Conservation (phyloP, 2,113 vertebrate genomes). For the Grammomys dolichurus region DNA sequence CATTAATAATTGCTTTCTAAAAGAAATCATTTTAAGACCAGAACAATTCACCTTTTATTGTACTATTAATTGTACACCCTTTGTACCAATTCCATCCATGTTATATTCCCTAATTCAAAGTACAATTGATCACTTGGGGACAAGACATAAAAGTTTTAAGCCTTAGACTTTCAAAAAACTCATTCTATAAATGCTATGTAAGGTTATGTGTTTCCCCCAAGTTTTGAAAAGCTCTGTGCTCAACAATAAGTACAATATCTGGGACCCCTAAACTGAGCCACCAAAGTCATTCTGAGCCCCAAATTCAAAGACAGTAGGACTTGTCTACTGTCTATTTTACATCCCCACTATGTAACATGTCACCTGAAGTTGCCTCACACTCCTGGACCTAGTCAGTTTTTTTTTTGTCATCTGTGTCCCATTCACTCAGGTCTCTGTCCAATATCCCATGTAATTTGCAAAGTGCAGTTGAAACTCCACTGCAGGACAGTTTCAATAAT, state of each 20-base stretch:
- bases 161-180: background rate
- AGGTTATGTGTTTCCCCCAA: background rate
- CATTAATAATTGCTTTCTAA: conserved; percentile 18
- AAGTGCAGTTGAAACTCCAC: background rate
- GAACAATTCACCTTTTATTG: background rate
- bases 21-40: background rate
- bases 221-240: conserved; percentile 20
- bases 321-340: background rate
- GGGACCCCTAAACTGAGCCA: background rate
- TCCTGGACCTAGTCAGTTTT: background rate
- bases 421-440: background rate
- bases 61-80: background rate
- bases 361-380: background rate
- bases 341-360: background rate
- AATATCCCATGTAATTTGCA: background rate
- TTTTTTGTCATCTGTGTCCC: background rate
- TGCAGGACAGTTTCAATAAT: background rate
- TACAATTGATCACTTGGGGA: background rate
- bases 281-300: background rate
- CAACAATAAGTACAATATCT: background rate
- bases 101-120: background rate
- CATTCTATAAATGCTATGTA: background rate
- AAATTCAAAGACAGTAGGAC: conserved; percentile 13
- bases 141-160: conserved; percentile 23
- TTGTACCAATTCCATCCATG: background rate